Evolutionary conservation across 2,113 vertebrate genomes (phyloP).

Genomic region (Grammomys dolichurus): DNA sequence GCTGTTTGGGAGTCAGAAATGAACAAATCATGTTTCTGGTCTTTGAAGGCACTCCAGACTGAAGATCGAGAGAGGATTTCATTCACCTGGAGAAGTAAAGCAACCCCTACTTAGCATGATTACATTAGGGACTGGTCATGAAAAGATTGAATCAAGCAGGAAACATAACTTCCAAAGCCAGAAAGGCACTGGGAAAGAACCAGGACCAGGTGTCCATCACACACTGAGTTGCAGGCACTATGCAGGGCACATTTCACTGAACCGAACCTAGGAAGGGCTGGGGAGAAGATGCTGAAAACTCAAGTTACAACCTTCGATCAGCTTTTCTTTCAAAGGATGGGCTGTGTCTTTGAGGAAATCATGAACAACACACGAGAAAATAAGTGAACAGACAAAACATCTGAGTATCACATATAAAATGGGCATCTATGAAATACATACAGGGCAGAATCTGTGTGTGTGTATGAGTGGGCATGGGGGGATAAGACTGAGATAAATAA

Average conservation of each 20-base stretch:
- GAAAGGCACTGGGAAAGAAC: neutral
- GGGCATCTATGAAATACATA: neutral
- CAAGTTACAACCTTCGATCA: constrained; percentile 12
- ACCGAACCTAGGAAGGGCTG: neutral
- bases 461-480: neutral
- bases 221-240: neutral
- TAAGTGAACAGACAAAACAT: neutral
- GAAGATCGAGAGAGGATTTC: constrained; percentile 98
- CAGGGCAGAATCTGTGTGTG: neutral
- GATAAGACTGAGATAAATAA: neutral
- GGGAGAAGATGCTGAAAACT: neutral
- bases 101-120: neutral
- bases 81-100: constrained; percentile 91
- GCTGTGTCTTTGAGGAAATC: neutral
- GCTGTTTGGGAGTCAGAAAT: constrained; percentile 98
- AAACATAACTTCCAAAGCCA: constrained; percentile 9
- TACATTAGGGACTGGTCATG: neutral
- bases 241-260: neutral
- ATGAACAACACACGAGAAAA: neutral
- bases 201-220: neutral
- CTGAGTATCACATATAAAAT: constrained; percentile 18
- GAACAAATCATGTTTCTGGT: constrained; percentile 99
- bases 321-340: constrained; percentile 25
- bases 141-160: neutral
- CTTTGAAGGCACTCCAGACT: constrained; percentile 99